Conservation (phyloP, 1,140 invertebrate species). For the Caerostris extrusa region DNA sequence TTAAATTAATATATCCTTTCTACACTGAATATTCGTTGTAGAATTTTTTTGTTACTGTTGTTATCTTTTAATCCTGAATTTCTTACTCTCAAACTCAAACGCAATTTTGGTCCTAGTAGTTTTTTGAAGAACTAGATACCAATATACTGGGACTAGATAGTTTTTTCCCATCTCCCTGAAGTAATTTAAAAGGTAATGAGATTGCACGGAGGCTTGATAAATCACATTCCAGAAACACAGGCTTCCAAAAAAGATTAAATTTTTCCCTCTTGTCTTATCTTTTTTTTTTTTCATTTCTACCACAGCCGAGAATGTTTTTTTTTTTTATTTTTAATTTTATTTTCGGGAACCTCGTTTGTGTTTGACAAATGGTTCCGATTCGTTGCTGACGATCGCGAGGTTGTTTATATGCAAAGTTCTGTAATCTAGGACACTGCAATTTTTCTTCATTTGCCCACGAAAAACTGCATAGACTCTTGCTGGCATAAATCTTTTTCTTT, state of each 20-base stretch:
- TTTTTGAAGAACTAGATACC: no score
- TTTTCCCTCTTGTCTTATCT: not conserved
- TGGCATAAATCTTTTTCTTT: not conserved
- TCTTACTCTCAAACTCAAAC: no score
- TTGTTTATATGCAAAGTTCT: not conserved
- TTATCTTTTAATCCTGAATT: no score
- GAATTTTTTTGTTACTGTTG: no score
- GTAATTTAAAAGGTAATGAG: constrained; percentile 54
- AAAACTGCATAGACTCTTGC: not conserved
- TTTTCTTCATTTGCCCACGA: not conserved
- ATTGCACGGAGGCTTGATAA: constrained; percentile 27
- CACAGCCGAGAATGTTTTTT: not conserved
- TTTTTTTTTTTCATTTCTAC: not conserved
- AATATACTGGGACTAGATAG: not conserved
- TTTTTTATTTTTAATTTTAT: not conserved
- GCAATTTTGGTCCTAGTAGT: no score
- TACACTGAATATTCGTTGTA: no score
- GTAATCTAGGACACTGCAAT: not conserved
- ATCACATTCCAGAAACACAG: constrained; percentile 4
- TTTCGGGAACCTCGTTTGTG: constrained; percentile 7
- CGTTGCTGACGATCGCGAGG: no score
- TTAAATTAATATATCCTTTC: no score
- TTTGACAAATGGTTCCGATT: not conserved
- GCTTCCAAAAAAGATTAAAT: constrained; percentile 17
- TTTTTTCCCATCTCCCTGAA: not conserved